Conservation (phyloP, 2,797 vertebrate species). For the Microctenopoma lineatum region DNA sequence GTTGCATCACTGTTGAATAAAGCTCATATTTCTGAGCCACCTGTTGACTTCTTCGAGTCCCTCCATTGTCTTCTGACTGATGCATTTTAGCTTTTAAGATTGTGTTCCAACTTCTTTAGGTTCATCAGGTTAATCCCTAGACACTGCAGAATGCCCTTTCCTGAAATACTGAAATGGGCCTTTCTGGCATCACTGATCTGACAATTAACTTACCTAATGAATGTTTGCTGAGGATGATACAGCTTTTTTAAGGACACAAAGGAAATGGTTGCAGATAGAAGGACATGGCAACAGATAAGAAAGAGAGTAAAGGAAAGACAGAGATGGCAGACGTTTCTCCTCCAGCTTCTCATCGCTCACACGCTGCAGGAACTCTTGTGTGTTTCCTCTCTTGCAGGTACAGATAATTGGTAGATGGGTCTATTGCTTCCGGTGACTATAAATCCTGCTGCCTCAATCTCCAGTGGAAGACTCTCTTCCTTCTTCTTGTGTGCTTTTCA, state of each 20-base stretch:
- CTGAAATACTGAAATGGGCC: slow-evolving; percentile 10
- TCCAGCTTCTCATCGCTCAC: no score
- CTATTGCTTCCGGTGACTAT: no score
- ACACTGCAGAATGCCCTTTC: background rate
- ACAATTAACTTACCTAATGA: slow-evolving; percentile 11
- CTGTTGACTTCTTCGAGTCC: background rate
- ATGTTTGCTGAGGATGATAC: slow-evolving; percentile 22
- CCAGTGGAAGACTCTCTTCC: no score
- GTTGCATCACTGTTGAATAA: slow-evolving; percentile 12
- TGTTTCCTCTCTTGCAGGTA: no score
- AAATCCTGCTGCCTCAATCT: no score
- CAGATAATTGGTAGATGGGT: no score
- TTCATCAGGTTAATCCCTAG: slow-evolving; percentile 17
- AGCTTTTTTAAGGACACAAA: background rate
- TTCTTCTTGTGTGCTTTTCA: no score
- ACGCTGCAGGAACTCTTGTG: no score
- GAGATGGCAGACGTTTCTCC: background rate
- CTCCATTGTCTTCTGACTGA: slow-evolving; percentile 7
- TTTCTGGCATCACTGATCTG: slow-evolving; percentile 5
- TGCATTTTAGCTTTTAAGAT: background rate
- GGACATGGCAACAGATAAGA: slow-evolving; percentile 18
- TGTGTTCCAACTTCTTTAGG: slow-evolving; percentile 6
- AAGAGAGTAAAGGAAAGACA: slow-evolving; percentile 1
- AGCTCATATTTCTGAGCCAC: slow-evolving; percentile 11
- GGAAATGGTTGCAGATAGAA: background rate